phyloP scores from a whole-genome alignment of 2,113 vertebrate genomes.

The Tenebrosternarchus preto region DNA sequence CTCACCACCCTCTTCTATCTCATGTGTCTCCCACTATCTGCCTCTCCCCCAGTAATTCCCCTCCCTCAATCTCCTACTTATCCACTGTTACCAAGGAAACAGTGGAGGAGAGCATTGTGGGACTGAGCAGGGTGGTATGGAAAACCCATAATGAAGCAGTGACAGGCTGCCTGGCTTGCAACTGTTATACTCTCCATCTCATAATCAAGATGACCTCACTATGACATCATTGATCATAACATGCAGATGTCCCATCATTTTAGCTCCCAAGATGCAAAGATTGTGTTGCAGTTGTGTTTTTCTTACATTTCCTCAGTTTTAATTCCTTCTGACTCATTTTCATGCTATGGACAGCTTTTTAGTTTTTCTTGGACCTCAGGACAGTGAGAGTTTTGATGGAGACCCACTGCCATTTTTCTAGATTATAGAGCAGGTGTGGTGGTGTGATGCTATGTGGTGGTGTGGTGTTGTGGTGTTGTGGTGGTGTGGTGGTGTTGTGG shows the following conservation, averaged over 20 bases:
- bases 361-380: constrained; percentile 20
- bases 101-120: constrained; percentile 63
- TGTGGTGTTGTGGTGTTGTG: too few species aligned
- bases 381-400: constrained; percentile 27
- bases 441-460: too few species aligned
- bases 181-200: background rate
- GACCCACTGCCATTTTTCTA: background rate
- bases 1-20: constrained; percentile 34
- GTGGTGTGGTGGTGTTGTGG: too few species aligned
- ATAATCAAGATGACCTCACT: background rate
- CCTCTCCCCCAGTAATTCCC: constrained; percentile 4
- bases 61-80: constrained; percentile 14
- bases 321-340: constrained; percentile 13
- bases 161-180: constrained; percentile 7
- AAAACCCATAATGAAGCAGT: constrained; percentile 8
- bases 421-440: background rate
- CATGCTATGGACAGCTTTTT: constrained; percentile 15
- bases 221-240: background rate
- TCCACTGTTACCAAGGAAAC: constrained; percentile 57
- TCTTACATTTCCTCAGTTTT: background rate
- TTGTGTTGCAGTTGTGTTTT: background rate
- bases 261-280: constrained; percentile 49
- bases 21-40: background rate
- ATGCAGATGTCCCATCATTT: constrained; percentile 40
- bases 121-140: constrained; percentile 47